Base-by-base conservation (phyloP, 1,140 invertebrate species). In the Chironomus striatipennis region DNA sequence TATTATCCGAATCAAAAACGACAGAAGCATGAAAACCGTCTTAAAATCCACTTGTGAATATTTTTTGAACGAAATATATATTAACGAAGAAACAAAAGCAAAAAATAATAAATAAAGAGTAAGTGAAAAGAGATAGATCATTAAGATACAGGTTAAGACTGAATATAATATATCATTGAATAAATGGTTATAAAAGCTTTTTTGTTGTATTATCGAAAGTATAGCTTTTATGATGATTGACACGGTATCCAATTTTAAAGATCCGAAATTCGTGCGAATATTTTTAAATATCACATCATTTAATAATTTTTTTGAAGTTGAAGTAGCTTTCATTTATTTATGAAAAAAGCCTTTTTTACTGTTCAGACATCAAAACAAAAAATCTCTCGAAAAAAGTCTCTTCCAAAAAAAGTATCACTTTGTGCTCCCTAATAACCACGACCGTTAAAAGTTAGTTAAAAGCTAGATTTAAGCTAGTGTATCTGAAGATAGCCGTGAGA, bases 191-290 rank as follows among this genome's bases (percentile, higher is more conserved):
- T 57, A 15, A n/a, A n/a, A 57, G 12, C 47, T 57, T 12, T n/a
- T n/a, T n/a, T n/a, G n/a, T n/a, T n/a, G n/a, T n/a, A n/a, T n/a
- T n/a, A n/a, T n/a, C 12, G 47, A 57, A 12, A n/a, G 47, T 21
- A n/a, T 21, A 17, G 65, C 65, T 70, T 17, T 70, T 10, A 70
- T 70, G 65, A 18, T 70, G 65, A 70, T 70, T 70, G 65, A 70
- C 65, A 21, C 18, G 65, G 65, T 18, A 70, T 17, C 65, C 65
- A 57, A 57, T 57, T 57, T 57, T n/a, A 57, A 57, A 70, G 65
- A 70, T 57, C 47, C 65, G 18, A 21, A 70, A 18, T 70, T 70
- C 65, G 65, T 70, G 65, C 65, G 65, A 70, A 70, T 70, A 20
- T 70, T 70, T 20, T 70, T 70, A 34, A 34, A 34, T 34, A 34